Evolutionary conservation across 2,888 invertebrate species (phyloP).

Genomic region (Chymomyza amoena): DNA sequence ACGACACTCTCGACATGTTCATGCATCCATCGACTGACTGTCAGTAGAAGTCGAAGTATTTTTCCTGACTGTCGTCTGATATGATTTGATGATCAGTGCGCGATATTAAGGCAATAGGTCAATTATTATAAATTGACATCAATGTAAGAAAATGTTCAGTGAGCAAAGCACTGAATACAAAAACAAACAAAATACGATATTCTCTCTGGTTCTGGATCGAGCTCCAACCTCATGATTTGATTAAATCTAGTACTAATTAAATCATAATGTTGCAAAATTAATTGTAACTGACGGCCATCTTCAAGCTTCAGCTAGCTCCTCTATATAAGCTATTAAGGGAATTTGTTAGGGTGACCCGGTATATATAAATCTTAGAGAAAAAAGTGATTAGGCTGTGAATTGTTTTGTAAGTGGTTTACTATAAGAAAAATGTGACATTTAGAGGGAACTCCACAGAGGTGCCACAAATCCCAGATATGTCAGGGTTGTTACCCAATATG

Average conservation of each 20-base stretch:
- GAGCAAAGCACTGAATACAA: neutral
- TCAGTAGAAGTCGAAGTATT: conserved; percentile 30
- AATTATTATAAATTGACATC: conserved; percentile 75
- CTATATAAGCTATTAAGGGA: no score
- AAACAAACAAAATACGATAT: conserved; percentile 46
- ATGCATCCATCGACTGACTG: conserved; percentile 17
- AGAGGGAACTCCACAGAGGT: no score
- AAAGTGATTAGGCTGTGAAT: no score
- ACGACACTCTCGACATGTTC: neutral
- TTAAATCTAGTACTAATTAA: conserved; percentile 67
- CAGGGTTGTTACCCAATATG: no score
- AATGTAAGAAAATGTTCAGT: conserved; percentile 57
- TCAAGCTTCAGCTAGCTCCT: neutral
- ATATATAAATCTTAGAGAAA: no score
- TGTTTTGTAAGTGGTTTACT: no score
- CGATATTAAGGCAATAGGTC: conserved; percentile 76
- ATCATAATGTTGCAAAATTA: conserved; percentile 39
- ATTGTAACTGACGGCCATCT: neutral
- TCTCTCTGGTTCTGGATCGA: conserved; percentile 8
- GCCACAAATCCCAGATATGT: no score
- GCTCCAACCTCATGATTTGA: conserved; percentile 55
- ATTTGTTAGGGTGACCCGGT: no score
- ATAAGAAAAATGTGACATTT: no score
- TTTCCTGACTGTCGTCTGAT: conserved; percentile 60
- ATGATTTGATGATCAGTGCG: conserved; percentile 70